Base-by-base conservation (phyloP, 2,113 vertebrate genomes). In the Zosterops borbonicus region DNA sequence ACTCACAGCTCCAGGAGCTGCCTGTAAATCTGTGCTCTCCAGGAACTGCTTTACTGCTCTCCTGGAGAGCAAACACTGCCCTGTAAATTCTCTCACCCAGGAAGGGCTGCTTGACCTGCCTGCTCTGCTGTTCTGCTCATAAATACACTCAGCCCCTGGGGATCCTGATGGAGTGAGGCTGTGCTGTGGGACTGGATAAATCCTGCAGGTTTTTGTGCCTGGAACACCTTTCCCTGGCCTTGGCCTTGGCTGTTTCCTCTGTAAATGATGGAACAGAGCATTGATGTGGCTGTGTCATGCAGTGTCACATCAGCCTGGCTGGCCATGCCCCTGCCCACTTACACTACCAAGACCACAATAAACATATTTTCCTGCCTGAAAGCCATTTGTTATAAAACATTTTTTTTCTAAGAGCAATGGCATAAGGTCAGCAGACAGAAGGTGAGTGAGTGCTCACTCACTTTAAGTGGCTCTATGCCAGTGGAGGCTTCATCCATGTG, bases 261-360 rank as follows among this genome's bases (percentile, higher is more conserved):
- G 27, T 33, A 11, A 56, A 6, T 19, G 31, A 15, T 37, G 3
- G 19, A 31, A n/a, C 39, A 39, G 6, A 65, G 2, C 18, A 12
- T 8, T 0, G 7, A 9, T 3, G 0, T 20, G 2, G 31, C 14
- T 1, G 0, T 35, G 64, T 20, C 1, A 0, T 29, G 42, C 23
- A 47, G 68, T 12, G 33, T 5, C 52, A 39, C 39, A 65, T 28
- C 27, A 81, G n/a, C 77, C 9, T 24, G 21, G 23, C 1, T 29
- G 19, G 20, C 52, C 56, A 39, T 39, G 11, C 39, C 39, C 25
- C 58, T 39, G 35, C 28, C 44, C 31, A 24, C 47, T 64, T 21
- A 39, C 9, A 41, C 27, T 7, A n/a, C 24, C 31, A 24, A 60
- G 9, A 63, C 4, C 41, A 62, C 11, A 49, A 49, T 4, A 71